Percentiles rank a stretch among this genome's conserved stretches.
These are phyloP conservation scores for Ceyx margarethae DNA, from an alignment of 2,113 vertebrate species.

Conservation along the genomic window DNA sequence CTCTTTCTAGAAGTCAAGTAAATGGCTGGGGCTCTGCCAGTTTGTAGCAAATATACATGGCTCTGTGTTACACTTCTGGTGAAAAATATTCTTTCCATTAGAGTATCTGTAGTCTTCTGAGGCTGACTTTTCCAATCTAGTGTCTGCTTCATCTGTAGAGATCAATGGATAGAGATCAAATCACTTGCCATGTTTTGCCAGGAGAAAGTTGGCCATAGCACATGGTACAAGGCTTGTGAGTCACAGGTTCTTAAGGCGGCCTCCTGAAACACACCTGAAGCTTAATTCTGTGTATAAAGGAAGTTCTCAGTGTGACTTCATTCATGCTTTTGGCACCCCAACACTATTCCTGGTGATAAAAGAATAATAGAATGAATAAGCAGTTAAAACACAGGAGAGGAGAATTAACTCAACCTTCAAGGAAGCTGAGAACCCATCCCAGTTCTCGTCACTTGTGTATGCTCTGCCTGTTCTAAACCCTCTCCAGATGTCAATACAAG, in stretches of 20 bases:
- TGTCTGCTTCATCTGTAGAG: not conserved
- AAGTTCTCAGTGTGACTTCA: not conserved
- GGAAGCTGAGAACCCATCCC: conserved; percentile 11
- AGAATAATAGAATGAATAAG: conserved; percentile 28
- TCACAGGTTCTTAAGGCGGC: not conserved
- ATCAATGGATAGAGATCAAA: not conserved
- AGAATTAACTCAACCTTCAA: not conserved
- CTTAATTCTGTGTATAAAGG: conserved; percentile 13
- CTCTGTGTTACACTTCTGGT: not conserved
- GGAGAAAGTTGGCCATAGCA: not conserved
- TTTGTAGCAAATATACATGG: not conserved
- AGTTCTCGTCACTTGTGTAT: not conserved
- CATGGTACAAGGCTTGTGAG: not conserved
- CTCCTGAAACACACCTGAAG: not conserved
- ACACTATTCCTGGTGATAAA: not conserved
- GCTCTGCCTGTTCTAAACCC: not conserved
- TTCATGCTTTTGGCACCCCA: conserved; percentile 34
- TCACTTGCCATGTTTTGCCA: not conserved
- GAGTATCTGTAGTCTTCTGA: not conserved
- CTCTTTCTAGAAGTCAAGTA: not conserved
- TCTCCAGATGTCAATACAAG: not conserved
- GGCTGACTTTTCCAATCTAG: not conserved
- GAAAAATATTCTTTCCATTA: not conserved
- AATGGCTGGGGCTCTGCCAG: not conserved
- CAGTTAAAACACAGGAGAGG: not conserved